phyloP scores from a whole-genome alignment of 2,888 invertebrate genomes.

The Eutolmus rufibarbis region DNA sequence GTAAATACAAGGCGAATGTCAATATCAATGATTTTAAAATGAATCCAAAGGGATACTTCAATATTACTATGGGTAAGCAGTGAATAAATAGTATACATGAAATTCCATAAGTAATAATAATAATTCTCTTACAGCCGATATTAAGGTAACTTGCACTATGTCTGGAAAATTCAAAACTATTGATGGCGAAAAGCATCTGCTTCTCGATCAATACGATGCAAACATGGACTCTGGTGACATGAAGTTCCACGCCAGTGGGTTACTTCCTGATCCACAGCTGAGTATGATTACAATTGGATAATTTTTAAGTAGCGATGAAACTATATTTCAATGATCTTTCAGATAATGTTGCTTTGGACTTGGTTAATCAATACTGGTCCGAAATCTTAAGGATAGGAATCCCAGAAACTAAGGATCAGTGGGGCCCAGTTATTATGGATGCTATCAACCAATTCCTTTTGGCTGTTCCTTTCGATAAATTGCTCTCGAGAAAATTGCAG shows the following conservation, averaged over 20 bases:
- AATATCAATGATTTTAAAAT: conserved; percentile 68
- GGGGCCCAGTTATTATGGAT: conserved; percentile 58
- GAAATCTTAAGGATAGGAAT: conserved; percentile 64
- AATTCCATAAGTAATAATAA: background rate
- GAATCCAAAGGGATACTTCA: conserved; percentile 68
- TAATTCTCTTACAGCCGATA: conserved; percentile 62
- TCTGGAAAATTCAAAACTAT: conserved; percentile 67
- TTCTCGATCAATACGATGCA: conserved; percentile 69
- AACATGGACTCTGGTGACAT: conserved; percentile 71
- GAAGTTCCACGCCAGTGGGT: conserved; percentile 68
- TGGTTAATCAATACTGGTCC: conserved; percentile 69
- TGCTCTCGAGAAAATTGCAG: background rate
- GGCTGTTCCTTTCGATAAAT: conserved; percentile 58
- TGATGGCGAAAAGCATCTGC: conserved; percentile 66
- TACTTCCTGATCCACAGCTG: conserved; percentile 69
- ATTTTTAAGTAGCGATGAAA: background rate
- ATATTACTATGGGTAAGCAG: conserved; percentile 69
- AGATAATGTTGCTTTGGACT: conserved; percentile 59
- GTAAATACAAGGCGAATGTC: conserved; percentile 70
- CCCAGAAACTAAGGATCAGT: conserved; percentile 60
- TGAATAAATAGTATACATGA: background rate
- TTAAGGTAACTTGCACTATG: conserved; percentile 67
- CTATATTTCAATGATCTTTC: background rate
- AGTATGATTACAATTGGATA: conserved; percentile 66
- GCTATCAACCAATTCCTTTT: conserved; percentile 57